phyloP scores from a whole-genome alignment of 2,797 vertebrate genomes.

The Selene dorsalis region DNA sequence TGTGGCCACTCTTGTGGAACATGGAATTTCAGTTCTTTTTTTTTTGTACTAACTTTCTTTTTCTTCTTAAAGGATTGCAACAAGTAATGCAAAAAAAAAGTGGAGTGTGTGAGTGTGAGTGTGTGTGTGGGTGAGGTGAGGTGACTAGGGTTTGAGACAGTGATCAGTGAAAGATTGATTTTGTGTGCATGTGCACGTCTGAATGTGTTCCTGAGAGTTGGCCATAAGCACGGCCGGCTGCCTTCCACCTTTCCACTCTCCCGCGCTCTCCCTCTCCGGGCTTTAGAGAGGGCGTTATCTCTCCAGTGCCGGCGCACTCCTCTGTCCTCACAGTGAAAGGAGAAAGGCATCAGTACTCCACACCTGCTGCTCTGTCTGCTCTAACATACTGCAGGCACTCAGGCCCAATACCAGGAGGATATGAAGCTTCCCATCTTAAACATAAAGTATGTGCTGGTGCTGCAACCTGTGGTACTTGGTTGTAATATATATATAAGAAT shows the following conservation, averaged over 20 bases:
- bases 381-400: conserved; percentile 51
- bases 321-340: conserved; percentile 63
- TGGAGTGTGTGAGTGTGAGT: neutral
- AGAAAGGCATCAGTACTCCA: conserved; percentile 64
- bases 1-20: conserved; percentile 76
- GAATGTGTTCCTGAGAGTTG: conserved; percentile 43
- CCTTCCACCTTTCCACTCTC: conserved; percentile 41
- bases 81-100: conserved; percentile 53
- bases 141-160: conserved; percentile 48
- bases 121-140: conserved; percentile 18
- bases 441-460: neutral
- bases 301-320: conserved; percentile 56
- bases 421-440: conserved; percentile 41
- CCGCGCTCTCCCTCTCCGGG: conserved; percentile 25
- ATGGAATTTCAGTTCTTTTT: conserved; percentile 61
- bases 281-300: conserved; percentile 68
- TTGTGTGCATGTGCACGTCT: conserved; percentile 1
- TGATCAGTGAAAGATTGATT: conserved; percentile 75
- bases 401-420: conserved; percentile 27
- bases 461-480: conserved; percentile 14
- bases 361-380: conserved; percentile 67
- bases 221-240: conserved; percentile 35
- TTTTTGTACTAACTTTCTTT: conserved; percentile 28
- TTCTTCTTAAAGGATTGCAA: conserved; percentile 56
- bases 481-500: conserved; percentile 1